These are phyloP conservation scores for Lumbricus terrestris DNA, from an alignment of 2,888 invertebrate species.

Conservation along the genomic window DNA sequence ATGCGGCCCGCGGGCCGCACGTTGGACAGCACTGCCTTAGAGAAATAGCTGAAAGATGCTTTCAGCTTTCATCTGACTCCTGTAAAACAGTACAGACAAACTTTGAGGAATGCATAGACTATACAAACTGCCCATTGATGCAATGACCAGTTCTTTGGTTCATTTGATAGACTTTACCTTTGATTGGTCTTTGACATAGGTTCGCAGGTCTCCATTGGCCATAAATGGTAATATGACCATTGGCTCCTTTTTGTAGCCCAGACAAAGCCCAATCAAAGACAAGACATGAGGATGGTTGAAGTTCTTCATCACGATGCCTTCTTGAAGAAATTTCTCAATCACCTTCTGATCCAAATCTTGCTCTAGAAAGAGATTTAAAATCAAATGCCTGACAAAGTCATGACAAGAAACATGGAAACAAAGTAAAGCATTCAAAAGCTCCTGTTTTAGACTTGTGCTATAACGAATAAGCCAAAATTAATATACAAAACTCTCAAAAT, in stretches of 20 bases:
- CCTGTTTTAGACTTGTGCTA: too few relatives aligned
- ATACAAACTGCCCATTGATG: not conserved
- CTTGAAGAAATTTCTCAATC: slow-evolving; percentile 58
- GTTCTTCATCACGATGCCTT: slow-evolving; percentile 64
- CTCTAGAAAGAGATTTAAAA: slow-evolving; percentile 40
- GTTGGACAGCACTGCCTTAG: too few relatives aligned
- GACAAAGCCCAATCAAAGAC: slow-evolving; percentile 60
- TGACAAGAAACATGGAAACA: not conserved
- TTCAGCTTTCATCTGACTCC: too few relatives aligned
- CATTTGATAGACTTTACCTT: slow-evolving; percentile 50
- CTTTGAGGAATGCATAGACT: not conserved
- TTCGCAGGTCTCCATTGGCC: slow-evolving; percentile 61
- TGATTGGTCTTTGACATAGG: slow-evolving; percentile 57
- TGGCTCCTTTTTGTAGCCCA: slow-evolving; percentile 59
- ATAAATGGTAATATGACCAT: slow-evolving; percentile 64
- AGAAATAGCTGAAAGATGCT: too few relatives aligned
- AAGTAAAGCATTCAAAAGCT: not conserved
- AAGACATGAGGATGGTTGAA: slow-evolving; percentile 63
- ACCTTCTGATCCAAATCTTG: slow-evolving; percentile 46
- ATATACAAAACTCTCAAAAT: not conserved
- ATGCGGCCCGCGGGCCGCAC: too few relatives aligned
- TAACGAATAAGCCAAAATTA: too few relatives aligned
- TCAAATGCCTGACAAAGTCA: not conserved
- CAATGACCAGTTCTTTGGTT: not conserved
- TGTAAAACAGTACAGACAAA: too few relatives aligned